These are phyloP conservation scores for Idaea biselata DNA, from an alignment of 2,888 invertebrate genomes.

Conservation along the genomic window DNA sequence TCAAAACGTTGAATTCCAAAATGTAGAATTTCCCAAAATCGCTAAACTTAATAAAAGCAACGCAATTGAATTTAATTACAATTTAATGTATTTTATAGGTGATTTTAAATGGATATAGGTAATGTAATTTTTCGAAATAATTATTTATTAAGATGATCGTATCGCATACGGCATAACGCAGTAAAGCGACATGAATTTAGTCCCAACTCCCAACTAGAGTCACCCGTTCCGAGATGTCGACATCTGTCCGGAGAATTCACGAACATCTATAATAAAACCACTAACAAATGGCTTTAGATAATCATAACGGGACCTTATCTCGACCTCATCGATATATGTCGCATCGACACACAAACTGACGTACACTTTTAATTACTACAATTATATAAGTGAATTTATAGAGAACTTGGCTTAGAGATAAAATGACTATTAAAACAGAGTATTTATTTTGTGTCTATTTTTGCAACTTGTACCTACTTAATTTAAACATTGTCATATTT, in stretches of 20 bases:
- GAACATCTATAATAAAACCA: constrained; percentile 10
- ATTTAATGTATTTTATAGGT: no score
- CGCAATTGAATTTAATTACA: no score
- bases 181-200: not conserved
- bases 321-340: constrained; percentile 41
- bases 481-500: no score
- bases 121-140: no score
- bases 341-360: constrained; percentile 30
- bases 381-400: constrained; percentile 66
- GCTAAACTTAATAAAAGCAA: no score
- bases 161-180: not conserved
- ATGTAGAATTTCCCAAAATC: no score
- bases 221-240: not conserved
- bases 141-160: not conserved
- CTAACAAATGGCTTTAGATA: constrained; percentile 15
- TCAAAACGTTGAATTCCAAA: no score
- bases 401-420: constrained; percentile 6
- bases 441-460: no score
- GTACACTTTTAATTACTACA: constrained; percentile 66
- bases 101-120: no score
- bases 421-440: not conserved
- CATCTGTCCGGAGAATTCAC: not conserved
- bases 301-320: constrained; percentile 18
- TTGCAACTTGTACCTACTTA: no score
- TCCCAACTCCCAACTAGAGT: not conserved